Evolutionary conservation across 2,797 vertebrate genomes (phyloP), one percentile per base, ranked within the genome.

Genomic region (Limosa lapponica): DNA sequence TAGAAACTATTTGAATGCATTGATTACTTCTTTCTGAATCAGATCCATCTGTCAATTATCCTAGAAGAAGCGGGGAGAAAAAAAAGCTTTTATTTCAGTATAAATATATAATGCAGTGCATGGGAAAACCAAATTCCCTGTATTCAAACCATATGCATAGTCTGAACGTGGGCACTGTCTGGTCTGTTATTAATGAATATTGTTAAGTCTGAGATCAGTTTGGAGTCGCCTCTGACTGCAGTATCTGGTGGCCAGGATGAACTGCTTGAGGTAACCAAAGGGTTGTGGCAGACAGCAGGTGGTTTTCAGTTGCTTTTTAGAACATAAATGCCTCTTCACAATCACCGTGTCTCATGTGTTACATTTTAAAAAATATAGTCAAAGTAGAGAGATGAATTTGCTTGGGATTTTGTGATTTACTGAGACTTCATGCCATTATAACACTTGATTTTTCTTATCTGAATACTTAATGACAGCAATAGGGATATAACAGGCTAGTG

Each of bases 41-140:
- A 1, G 74, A 91, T 90, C 96, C 93, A 92, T 93, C 93, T 97
- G 94, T 73, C 81, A 93, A 55, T 93, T 96, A 90, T 66, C 11
- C 52, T 18, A 44, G 37, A 51, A 69, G 61, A 78, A 72, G 24
- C 18, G 51, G 39, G 83, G 70, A 28, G 64, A 12, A 39, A 57
- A 83, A 83, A n/a, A 59, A 30, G 73, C 90, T 93, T 95, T 93
- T 84, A 83, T 92, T 96, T 93, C 44, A 24, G 83, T 80, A 67
- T 84, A 75, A 91, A 82, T 85, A 66, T 90, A 79, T 92, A 93
- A 80, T n/a, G 72, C 52, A 54, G 82, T 67, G 84, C 54, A 81
- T 87, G 82, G 71, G 84, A 91, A 96, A 85, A 93, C 87, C 79
- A 78, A 92, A 94, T 89, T 82, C 91, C 52, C 64, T 94, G 74